Evolutionary conservation across 2,113 vertebrate species (phyloP), one percentile per base, ranked within the genome.

Genomic region (Coptodon bakossiorum): DNA sequence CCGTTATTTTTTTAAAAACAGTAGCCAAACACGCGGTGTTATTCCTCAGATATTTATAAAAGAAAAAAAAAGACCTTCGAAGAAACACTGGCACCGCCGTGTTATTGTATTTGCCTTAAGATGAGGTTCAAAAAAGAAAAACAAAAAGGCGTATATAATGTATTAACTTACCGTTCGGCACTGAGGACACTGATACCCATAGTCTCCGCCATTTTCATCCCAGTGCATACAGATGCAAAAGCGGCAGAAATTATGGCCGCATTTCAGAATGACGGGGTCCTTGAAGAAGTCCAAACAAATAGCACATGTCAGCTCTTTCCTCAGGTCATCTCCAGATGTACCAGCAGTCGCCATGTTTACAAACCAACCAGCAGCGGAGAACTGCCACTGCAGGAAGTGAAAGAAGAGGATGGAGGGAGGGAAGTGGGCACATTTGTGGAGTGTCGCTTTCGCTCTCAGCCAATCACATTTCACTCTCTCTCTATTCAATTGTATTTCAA

Each of bases 131-230:
- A 52, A 53, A 14, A 19, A n/a, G 0, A 66, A 59, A 52, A 19
- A 19, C 10, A 66, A n/a, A 12, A 81, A 5, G 2, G 24, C 12
- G 27, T 5, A 52, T 7, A n/a, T 29, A 3, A 3, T 57, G 17
- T 10, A 16, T 43, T 17, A 84, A 87, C 82, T 90, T 40, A 97
- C 97, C 95, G 96, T 93, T 81, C 97, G 91, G 88, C 97, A 97
- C 24, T 97, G 95, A 27, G 97, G 97, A 78, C 97, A 97, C 91
- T 96, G 96, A 45, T 97, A 97, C 1, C 96, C 96, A 80, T 96
- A 96, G 82, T 97, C 95, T 82, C 93, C 94, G 90, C 96, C 96
- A 91, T 97, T 97, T 92, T 97, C 96, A 59, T 97, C 95, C 97
- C 97, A 97, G 73, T 97, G 96, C 96, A 96, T 95, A 45, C 94